Percentiles rank a stretch among this genome's conserved stretches.
phyloP scores from a whole-genome alignment of 2,797 vertebrate species.

The Hozukius guyotensis region DNA sequence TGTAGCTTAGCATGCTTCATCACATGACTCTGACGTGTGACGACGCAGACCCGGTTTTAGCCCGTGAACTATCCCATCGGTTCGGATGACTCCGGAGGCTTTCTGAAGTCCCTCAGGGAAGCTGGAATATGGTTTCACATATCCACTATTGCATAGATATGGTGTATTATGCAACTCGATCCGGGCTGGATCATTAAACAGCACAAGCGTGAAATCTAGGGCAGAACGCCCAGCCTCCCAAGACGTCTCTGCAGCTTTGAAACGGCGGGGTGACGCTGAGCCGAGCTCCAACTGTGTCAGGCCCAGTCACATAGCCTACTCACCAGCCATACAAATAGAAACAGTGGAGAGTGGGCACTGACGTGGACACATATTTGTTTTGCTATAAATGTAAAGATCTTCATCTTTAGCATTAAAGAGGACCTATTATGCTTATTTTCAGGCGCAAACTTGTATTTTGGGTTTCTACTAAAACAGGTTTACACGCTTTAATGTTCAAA shows the following conservation, averaged over 20 bases:
- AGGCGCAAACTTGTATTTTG: no score
- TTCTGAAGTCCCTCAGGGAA: conserved; percentile 23
- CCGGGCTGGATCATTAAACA: conserved; percentile 73
- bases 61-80: not conserved
- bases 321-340: conserved; percentile 12
- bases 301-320: conserved; percentile 12
- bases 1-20: not conserved
- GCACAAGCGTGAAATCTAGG: conserved; percentile 77
- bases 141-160: conserved; percentile 63
- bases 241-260: conserved; percentile 70
- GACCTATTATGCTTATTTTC: no score
- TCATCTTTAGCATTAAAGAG: not conserved
- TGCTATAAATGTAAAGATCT: not conserved
- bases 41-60: conserved; percentile 3
- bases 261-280: conserved; percentile 54
- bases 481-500: no score
- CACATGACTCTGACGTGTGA: not conserved
- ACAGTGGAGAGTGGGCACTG: not conserved
- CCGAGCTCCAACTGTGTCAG: conserved; percentile 56
- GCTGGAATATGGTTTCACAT: conserved; percentile 43
- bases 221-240: conserved; percentile 66
- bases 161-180: conserved; percentile 73
- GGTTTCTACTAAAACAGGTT: rapidly evolving
- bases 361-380: not conserved
- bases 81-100: conserved; percentile 26